phyloP scores from a whole-genome alignment of 2,797 vertebrate species.

The Gymnoscopelus microlampas region DNA sequence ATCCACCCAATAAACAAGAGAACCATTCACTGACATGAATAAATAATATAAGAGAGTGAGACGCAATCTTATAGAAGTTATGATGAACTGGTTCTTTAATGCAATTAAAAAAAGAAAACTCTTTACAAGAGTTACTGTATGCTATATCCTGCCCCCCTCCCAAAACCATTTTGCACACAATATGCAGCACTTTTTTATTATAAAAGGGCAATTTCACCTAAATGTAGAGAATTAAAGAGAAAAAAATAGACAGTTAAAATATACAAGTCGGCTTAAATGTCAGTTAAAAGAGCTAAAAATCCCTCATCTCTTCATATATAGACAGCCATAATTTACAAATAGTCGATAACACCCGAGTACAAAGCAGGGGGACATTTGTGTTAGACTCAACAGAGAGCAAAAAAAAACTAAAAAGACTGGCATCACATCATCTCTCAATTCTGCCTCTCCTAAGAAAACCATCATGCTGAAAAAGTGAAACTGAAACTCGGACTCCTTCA shows the following conservation, averaged over 20 bases:
- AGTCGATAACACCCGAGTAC: conserved; percentile 58
- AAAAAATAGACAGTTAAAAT: conserved; percentile 60
- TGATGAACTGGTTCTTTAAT: conserved; percentile 74
- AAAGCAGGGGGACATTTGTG: conserved; percentile 42
- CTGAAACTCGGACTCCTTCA: conserved; percentile 16
- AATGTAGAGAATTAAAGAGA: conserved; percentile 77
- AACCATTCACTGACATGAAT: conserved; percentile 81
- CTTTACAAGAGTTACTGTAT: conserved; percentile 67
- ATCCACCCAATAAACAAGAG: conserved; percentile 67
- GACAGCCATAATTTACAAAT: conserved; percentile 73
- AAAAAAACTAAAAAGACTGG: conserved; percentile 14
- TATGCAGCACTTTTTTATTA: conserved; percentile 87
- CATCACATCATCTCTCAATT: conserved; percentile 68
- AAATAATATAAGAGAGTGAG: conserved; percentile 86
- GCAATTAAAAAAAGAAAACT: conserved; percentile 62
- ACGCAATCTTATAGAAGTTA: conserved; percentile 80
- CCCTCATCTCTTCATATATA: conserved; percentile 69
- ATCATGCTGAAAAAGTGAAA: conserved; percentile 26
- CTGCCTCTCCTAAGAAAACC: conserved; percentile 27
- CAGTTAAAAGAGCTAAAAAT: conserved; percentile 75
- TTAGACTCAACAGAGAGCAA: neutral
- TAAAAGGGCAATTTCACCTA: conserved; percentile 84
- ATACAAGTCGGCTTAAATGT: conserved; percentile 71
- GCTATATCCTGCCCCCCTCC: conserved; percentile 47
- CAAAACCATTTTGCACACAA: conserved; percentile 87